Base-by-base conservation (phyloP, 1,140 invertebrate genomes). In the Conus betulinus region DNA sequence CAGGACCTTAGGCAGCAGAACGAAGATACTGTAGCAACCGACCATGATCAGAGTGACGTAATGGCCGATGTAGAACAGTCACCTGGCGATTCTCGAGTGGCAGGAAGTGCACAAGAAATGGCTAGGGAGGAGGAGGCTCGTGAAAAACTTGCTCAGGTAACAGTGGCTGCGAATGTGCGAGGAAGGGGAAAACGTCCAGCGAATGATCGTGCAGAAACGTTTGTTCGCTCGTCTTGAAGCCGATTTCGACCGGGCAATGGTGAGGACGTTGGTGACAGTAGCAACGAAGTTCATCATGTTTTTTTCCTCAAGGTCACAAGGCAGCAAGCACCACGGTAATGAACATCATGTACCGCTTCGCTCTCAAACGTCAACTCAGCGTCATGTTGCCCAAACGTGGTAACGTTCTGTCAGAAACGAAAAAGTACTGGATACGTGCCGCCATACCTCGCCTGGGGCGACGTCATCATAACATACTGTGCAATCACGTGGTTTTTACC, bases 281-380 rank as follows among this genome's bases (percentile, higher is more conserved):
- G 74, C 3, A 74, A 53, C 3, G 89, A 92, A 85, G 84, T 90
- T 0, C 91, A 55, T 11, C 91, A 93, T 78, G 89, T 93, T 60
- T 91, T 91, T 15, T 94, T 92, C 85, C 20, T 94, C 11, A 94
- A 94, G 87, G 91, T 93, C 93, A 93, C 88, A 94, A 94, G 89
- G 89, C 93, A 1, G 93, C 92, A 6, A 93, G 93, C 81, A 90
- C 93, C 10, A 93, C 93, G 5, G 87, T 92, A 7, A 92, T 92
- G 52, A 93, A 93, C 63, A 91, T 94, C 8, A 76, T 94, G 3
- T 88, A 92, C 15, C 86, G 93, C n/a, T 94, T 90, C 89, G 93
- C 91, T 11, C 81, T 91, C 53, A 51, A 55, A 0, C 78, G 91
- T 5, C 88, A 92, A 57, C 82, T 94, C 5, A 90, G 87, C 15